Conservation (phyloP, 2,797 vertebrate genomes). For the Tragelaphus eurycerus region DNA sequence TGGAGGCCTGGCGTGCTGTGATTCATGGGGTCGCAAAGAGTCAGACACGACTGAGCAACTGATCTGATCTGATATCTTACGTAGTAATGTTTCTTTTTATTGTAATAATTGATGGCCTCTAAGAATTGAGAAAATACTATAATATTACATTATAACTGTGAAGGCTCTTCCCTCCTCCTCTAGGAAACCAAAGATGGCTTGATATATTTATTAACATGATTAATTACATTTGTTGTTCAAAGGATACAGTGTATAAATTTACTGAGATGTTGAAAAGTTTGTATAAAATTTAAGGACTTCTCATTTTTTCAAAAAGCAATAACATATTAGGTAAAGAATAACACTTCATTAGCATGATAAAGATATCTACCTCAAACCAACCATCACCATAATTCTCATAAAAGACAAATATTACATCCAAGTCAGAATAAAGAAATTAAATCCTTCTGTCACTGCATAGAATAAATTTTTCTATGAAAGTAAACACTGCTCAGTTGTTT, state of each 20-base stretch:
- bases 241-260: neutral
- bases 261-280: neutral
- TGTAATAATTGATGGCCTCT: neutral
- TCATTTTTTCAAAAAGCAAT: neutral
- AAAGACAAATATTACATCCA: neutral
- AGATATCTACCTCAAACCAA: neutral
- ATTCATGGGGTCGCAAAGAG: too few relatives aligned
- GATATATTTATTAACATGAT: neutral
- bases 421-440: neutral
- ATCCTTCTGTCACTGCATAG: neutral
- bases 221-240: neutral
- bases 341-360: neutral
- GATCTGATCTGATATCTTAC: neutral
- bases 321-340: neutral
- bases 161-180: neutral
- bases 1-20: too few relatives aligned
- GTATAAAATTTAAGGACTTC: neutral
- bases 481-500: neutral
- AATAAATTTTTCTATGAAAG: neutral
- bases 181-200: neutral
- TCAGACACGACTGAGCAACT: too few relatives aligned
- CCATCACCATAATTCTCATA: neutral
- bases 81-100: neutral
- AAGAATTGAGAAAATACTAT: neutral
- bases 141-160: neutral